Evolutionary conservation across 2,888 invertebrate species (phyloP), one percentile per base, ranked within the genome.

Genomic region (Drosophila quinaria): DNA sequence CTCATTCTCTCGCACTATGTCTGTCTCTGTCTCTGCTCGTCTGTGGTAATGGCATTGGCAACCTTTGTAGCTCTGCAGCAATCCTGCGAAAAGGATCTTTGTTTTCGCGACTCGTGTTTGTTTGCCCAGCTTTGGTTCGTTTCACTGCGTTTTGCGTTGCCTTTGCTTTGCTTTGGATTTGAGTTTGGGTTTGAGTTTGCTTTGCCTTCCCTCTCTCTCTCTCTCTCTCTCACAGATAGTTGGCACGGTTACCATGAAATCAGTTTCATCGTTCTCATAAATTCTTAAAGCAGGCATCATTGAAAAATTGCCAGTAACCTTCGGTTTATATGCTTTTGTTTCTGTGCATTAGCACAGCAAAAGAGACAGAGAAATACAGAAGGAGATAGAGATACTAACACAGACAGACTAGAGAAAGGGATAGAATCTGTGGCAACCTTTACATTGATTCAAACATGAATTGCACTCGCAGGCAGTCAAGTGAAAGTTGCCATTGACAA

Each of bases 31-130:
- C 55, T 44, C 33, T 33, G 4, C 15, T 22, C 44, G 68, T 60
- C 65, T 74, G 81, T 86, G 87, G 84, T 87, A 86, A 87, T 86
- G 84, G 84, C 84, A 84, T 85, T 85, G 82, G 78, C 74, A 85
- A 74, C 82, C 81, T 82, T 83, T 80, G 67, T 64, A 61, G 69
- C 64, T 51, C 56, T 69, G 39, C 42, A 61, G 66, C 78, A 66
- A 55, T 77, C 63, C 66, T 56, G 68, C 66, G 58, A 64, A 72
- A 78, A 70, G 70, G 68, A 72, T 68, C 72, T 75, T 80, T 80
- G 80, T 80, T 80, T 78, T 80, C 60, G 63, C 58, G 63, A 67
- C 69, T 64, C 49, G 63, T 70, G 62, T 70, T 79, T 79, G 79
- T 76, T 79, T 76, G 76, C 76, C 51, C 75, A 78, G 74, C 74